Conservation (phyloP, 2,113 vertebrate species). For the Varanus salvator region DNA sequence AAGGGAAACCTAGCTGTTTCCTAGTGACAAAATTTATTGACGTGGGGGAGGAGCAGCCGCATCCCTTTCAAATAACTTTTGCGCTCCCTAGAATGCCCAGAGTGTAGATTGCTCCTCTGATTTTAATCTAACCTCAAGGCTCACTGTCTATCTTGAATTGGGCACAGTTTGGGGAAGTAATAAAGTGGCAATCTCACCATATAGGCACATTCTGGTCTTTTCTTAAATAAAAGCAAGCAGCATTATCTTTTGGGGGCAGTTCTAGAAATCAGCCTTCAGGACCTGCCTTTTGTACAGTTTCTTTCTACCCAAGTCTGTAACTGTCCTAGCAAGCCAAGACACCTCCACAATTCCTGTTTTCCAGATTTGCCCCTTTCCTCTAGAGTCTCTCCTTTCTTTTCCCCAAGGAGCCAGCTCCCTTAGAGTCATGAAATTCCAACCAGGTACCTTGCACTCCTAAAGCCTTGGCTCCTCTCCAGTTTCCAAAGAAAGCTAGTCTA, state of each 20-base stretch:
- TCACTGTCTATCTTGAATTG: not conserved
- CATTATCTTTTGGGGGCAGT: too few relatives aligned
- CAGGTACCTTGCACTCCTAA: not conserved
- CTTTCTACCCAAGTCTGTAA: not conserved
- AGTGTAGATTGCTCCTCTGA: too few relatives aligned
- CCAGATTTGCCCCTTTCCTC: too few relatives aligned
- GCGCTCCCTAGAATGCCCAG: not conserved
- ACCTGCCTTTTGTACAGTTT: too few relatives aligned
- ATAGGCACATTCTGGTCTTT: not conserved
- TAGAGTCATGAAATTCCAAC: not conserved
- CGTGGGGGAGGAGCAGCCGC: not conserved
- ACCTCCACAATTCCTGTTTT: not conserved
- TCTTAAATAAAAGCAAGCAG: too few relatives aligned
- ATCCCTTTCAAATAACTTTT: not conserved
- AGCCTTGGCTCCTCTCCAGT: not conserved
- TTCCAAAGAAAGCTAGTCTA: not conserved
- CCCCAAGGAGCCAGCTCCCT: not conserved
- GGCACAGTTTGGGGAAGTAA: not conserved
- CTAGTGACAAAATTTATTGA: not conserved
- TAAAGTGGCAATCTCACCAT: not conserved
- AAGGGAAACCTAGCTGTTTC: not conserved
- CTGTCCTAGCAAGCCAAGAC: not conserved
- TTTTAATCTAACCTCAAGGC: too few relatives aligned
- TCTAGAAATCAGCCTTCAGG: too few relatives aligned
- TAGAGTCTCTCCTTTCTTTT: not conserved